phyloP scores from a whole-genome alignment of 2,797 vertebrate genomes.

The Alcedo quadribrachys region DNA sequence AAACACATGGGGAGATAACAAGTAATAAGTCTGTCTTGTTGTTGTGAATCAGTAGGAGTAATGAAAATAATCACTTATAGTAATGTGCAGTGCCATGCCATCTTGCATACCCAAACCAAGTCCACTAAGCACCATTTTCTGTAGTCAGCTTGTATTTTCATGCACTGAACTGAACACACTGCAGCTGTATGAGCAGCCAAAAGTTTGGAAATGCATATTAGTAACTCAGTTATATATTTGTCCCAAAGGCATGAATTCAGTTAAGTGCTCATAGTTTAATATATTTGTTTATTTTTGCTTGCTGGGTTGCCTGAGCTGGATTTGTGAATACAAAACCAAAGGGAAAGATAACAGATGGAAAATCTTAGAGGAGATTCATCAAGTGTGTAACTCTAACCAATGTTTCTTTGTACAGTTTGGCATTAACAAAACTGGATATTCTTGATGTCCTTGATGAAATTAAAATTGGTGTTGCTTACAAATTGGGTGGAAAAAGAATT shows the following conservation, averaged over 20 bases:
- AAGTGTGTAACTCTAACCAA: not conserved
- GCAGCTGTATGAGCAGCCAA: not conserved
- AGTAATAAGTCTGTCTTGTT: not conserved
- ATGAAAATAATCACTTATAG: not conserved
- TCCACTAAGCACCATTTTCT: not conserved
- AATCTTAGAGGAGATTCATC: not conserved
- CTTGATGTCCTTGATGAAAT: slow-evolving; percentile 95
- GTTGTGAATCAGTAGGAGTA: not conserved
- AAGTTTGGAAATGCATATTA: not conserved
- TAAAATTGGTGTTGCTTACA: slow-evolving; percentile 95
- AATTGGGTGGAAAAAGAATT: slow-evolving; percentile 93
- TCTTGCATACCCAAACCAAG: too few species aligned
- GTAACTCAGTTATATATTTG: not conserved
- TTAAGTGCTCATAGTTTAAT: not conserved
- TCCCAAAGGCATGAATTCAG: not conserved
- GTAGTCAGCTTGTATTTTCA: not conserved
- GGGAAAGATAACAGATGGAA: not conserved
- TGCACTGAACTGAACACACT: not conserved
- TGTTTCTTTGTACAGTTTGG: slow-evolving; percentile 83
- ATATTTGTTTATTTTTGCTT: not conserved
- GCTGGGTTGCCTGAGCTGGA: not conserved
- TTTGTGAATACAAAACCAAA: not conserved
- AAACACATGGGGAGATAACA: not conserved
- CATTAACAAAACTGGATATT: slow-evolving; percentile 98
- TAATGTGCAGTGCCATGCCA: not conserved